Evolutionary conservation across 2,888 invertebrate species (phyloP), one percentile per base, ranked within the genome.

Genomic region (Volucella zonaria): DNA sequence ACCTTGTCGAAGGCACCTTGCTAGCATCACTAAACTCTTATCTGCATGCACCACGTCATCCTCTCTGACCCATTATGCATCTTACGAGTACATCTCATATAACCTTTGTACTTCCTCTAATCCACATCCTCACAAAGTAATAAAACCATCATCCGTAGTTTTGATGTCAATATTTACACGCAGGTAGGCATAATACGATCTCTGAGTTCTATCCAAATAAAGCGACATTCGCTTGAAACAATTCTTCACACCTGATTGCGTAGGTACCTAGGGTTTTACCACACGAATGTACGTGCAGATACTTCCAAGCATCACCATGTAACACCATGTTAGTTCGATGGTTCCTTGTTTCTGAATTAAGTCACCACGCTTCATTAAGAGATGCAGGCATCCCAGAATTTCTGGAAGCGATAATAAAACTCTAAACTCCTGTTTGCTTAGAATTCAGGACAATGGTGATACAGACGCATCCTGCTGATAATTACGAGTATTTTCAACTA

Each of bases 151-250:
- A 83, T 83, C 83, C 83, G 70, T 45, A 75, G 70, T 43, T 74
- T 70, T 71, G 80, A 83, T 83, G 83, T 83, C 83, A 83, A 83
- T 83, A 83, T 83, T 83, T 83, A 83, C 80, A 83, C 80, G 40
- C 83, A 83, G 80, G 83, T 80, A 83, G 49, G 67, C 54, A 71
- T 42, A 75, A 79, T 54, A 66, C 23, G 10, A 68, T 51, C 31
- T 64, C 47, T 8, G 31, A 54, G 18, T 23, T 52, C 45, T 52
- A 68, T 43, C 66, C 66, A 62, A 77, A 71, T 31, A 31, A 31
- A 59, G 52, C 14, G 71, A 74, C 74, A 79, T 64, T 75, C 75
- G 68, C 45, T 74, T 66, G 75, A 14, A 83, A 75, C 42, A 71
- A 62, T 71, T 67, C 80, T 80, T 83, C 75, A 83, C 80, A 83